Conservation (phyloP, 2,113 vertebrate species). For the Choloepus hoffmanni region DNA sequence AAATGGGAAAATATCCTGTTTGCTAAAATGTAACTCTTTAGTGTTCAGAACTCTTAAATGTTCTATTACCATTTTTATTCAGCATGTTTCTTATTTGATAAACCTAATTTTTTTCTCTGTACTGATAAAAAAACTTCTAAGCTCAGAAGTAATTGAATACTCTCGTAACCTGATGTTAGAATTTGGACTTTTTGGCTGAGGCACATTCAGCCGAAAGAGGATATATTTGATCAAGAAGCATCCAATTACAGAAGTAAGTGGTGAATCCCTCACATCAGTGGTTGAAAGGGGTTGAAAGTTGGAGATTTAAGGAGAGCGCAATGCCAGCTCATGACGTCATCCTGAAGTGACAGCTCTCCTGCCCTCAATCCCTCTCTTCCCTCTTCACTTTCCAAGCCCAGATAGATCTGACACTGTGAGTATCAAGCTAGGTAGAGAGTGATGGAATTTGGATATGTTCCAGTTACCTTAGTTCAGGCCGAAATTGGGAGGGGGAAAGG, state of each 20-base stretch:
- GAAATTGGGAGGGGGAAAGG: not conserved
- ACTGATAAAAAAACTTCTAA: not conserved
- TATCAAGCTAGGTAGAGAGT: not conserved
- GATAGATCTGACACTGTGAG: not conserved
- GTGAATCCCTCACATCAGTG: not conserved
- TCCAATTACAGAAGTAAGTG: not conserved
- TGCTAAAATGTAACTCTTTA: not conserved
- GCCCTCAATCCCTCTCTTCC: not conserved
- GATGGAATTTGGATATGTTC: not conserved
- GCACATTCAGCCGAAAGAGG: not conserved
- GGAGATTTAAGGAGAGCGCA: not conserved
- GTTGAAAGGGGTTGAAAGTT: not conserved
- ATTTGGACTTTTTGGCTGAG: not conserved
- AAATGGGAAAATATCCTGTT: not conserved
- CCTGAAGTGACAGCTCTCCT: not conserved
- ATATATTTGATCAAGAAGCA: not conserved
- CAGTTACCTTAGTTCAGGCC: not conserved
- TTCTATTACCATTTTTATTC: not conserved
- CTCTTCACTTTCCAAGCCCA: not conserved
- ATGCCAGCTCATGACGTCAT: not conserved
- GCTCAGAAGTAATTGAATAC: not conserved
- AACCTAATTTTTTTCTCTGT: not conserved
- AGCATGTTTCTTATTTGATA: not conserved
- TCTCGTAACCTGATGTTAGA: not conserved
- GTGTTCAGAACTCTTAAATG: not conserved